Base-by-base conservation (phyloP, 1,140 invertebrate species). In the Epicauta chinensis region DNA sequence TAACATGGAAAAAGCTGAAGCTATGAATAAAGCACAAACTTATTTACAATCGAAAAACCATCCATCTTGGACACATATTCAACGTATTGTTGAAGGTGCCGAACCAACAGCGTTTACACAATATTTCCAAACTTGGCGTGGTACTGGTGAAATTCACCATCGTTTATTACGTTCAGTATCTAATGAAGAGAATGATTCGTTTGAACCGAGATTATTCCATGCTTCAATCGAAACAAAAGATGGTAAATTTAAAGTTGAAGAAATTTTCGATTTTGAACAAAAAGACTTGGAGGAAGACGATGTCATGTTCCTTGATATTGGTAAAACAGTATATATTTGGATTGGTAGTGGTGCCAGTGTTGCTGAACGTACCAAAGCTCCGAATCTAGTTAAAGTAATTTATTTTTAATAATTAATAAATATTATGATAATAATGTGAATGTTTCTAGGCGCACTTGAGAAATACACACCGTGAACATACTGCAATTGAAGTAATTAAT, bases 61-160 rank as follows among this genome's bases (percentile, higher is more conserved):
- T 68, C 86, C 89, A 0, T 74, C 79, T 14, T 91, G 87, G 87
- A 89, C 86, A 42, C 76, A 76, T 59, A 82, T 89, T 11, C 75
- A 82, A 60, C 74, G 82, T 61, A 76, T 90, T 13, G 80, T 87
- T 2, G 83, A 89, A 60, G 77, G 77, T 34, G 83, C 80, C 1
- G 87, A 90, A 68, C 82, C 87, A 11, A 77, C 83, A 4, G 74
- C 79, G 1, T 89, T 90, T 70, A 87, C 87, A 55, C 84, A 89
- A 56, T 89, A 87, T 66, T 90, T 90, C 69, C 66, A 72, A 16
- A 79, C 78, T 0, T 90, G 87, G 87, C 77, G 78, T 42, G 83
- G 86, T 60, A 65, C 68, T 30, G 78, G 78, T 55, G 80, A 81
- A 71, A 67, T 75, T 0, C 78, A 81, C 57, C 68, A 68, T 1